Evolutionary conservation across 1,140 invertebrate genomes (phyloP).

Genomic region (Drosophila lowei): DNA sequence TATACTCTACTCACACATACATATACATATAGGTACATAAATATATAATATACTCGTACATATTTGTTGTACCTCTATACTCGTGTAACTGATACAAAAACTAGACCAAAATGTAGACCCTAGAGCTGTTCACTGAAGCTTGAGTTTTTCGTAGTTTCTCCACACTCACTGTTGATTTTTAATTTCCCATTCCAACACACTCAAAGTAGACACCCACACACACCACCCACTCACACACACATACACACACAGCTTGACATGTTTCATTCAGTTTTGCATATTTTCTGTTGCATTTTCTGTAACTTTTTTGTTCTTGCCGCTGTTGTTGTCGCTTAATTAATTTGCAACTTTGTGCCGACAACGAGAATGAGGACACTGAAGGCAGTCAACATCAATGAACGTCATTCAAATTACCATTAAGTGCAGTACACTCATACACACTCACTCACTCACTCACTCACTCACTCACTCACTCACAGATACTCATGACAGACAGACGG

Average conservation of each 20-base stretch:
- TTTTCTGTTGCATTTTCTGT: constrained; percentile 8
- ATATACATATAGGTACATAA: constrained; percentile 24
- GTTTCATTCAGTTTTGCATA: constrained; percentile 62
- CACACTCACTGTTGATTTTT: constrained; percentile 48
- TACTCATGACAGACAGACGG: constrained; percentile 33
- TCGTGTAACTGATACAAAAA: constrained; percentile 9
- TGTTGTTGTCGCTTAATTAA: constrained; percentile 72
- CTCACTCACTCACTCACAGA: constrained; percentile 16
- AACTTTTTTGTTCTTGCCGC: constrained; percentile 27
- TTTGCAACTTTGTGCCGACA: constrained; percentile 64
- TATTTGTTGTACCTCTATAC: background rate
- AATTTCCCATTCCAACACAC: constrained; percentile 32
- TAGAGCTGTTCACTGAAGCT: constrained; percentile 48
- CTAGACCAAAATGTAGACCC: constrained; percentile 23
- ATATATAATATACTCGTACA: constrained; percentile 1
- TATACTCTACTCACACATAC: constrained; percentile 3
- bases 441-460: constrained; percentile 6
- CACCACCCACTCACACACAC: background rate
- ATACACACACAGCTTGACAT: constrained; percentile 38
- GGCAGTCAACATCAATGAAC: constrained; percentile 51
- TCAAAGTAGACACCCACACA: constrained; percentile 7
- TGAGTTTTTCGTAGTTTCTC: constrained; percentile 38
- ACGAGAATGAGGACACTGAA: constrained; percentile 43
- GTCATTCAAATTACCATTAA: constrained; percentile 67
- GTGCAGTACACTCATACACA: constrained; percentile 30